Evolutionary conservation across 2,113 vertebrate species (phyloP), one percentile per base, ranked within the genome.

Genomic region (Ptychochromis oligacanthus): DNA sequence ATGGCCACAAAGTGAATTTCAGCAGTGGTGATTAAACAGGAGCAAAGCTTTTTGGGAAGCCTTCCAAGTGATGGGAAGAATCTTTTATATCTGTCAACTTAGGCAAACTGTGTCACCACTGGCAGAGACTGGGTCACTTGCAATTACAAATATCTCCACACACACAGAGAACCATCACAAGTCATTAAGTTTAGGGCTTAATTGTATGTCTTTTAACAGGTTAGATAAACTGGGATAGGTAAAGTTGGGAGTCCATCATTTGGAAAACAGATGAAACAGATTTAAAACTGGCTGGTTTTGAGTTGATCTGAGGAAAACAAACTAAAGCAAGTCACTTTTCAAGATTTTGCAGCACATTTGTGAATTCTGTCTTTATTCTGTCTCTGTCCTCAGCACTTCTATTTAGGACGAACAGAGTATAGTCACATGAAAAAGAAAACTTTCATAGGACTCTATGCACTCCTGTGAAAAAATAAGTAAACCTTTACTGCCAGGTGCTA

Each of bases 1-100:
- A 62, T 80, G 84, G 81, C 84, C 88, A 80, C 80, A 49, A 60
- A 79, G 57, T 82, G 80, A 78, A 79, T 81, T 60, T 49, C 31
- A 34, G n/a, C n/a, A n/a, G n/a, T 28, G 43, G 65, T 28, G 31
- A 70, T n/a, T n/a, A n/a, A n/a, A n/a, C n/a, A 70, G 43, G 65
- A 70, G 18, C 65, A 70, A n/a, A 56, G 70, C 24, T 58, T 80
- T 75, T 62, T 40, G 43, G 59, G 55, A 85, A 75, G 40, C 46
- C 64, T 18, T 18, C 40, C 24, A 31, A 70, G 31, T 1, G 20
- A 20, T 70, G 38, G 11, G 28, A 61, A 61, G 70, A 38, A 55
- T 15, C 9, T 72, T 52, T 52, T 72, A 20, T 52, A 18, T 11
- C 43, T 52, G 43, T 70, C 43, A 52, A 2, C 28, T 70, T 70